Evolutionary conservation across 2,113 vertebrate species (phyloP).

Genomic region (Periophthalmodon schlosseri): DNA sequence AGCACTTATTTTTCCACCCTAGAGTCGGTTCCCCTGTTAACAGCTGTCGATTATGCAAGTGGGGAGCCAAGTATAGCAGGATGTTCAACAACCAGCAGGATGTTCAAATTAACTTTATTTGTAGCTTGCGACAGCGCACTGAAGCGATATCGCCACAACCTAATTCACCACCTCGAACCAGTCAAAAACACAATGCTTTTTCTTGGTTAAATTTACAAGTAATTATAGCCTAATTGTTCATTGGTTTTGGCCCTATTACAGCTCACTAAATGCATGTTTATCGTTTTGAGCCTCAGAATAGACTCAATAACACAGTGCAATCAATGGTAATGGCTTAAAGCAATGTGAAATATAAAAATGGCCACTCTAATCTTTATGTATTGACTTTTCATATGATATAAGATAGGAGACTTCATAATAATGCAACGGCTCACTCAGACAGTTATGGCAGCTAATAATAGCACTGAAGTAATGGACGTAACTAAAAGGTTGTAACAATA

Average conservation of each 20-base stretch:
- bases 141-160: constrained; percentile 1
- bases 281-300: constrained; percentile 8
- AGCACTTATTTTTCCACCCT: constrained; percentile 25
- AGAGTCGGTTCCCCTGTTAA: constrained; percentile 9
- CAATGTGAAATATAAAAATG: neutral
- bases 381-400: constrained; percentile 4
- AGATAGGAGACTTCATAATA: constrained; percentile 5
- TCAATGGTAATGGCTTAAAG: constrained; percentile 1
- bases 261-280: constrained; percentile 4
- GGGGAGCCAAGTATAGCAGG: constrained; percentile 15
- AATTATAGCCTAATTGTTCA: constrained; percentile 21
- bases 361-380: neutral
- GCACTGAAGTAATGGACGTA: constrained; percentile 1
- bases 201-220: constrained; percentile 17
- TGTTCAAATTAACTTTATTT: constrained; percentile 17
- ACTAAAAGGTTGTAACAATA: constrained; percentile 4
- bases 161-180: neutral
- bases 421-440: neutral
- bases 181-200: neutral
- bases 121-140: constrained; percentile 2
- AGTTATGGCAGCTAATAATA: constrained; percentile 3
- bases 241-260: neutral
- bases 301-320: neutral
- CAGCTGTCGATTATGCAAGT: constrained; percentile 38
- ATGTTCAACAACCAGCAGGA: neutral